Percentiles rank a stretch among this genome's conserved stretches.
Evolutionary conservation across 2,797 vertebrate species (phyloP).

Genomic region (Notolabrus celidotus): DNA sequence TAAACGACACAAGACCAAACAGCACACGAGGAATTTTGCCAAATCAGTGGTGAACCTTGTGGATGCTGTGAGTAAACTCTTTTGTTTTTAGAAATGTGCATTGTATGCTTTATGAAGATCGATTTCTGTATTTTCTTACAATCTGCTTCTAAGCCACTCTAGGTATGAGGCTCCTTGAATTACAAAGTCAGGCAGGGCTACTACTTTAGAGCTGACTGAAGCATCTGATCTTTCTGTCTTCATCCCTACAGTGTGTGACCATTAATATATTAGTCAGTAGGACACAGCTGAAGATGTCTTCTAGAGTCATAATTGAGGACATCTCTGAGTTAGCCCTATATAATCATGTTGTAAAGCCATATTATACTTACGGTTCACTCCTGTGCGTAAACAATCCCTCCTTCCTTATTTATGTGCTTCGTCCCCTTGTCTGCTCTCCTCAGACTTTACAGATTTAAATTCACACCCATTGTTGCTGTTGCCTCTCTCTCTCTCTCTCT

Average conservation of each 20-base stretch:
- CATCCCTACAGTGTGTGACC: neutral
- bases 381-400: conserved; percentile 38
- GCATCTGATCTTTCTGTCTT: neutral
- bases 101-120: neutral
- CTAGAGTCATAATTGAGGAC: conserved; percentile 7
- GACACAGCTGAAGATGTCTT: neutral
- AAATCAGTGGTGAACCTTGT: conserved; percentile 98
- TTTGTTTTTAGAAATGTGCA: conserved; percentile 58
- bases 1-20: conserved; percentile 91
- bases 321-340: neutral
- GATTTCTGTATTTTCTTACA: neutral
- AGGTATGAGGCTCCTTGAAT: neutral
- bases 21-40: conserved; percentile 92
- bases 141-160: neutral
- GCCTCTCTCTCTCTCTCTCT: conserved; percentile 3
- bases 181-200: too few species aligned
- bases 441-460: conserved; percentile 42
- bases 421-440: conserved; percentile 39
- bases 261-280: neutral
- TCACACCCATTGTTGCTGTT: conserved; percentile 60
- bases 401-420: conserved; percentile 47
- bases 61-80: conserved; percentile 93
- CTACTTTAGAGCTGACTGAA: neutral
- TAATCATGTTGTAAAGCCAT: conserved; percentile 8
- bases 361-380: conserved; percentile 3